Evolutionary conservation across 1,140 invertebrate genomes (phyloP), one percentile per base, ranked within the genome.

Genomic region (Eupeodes corollae): DNA sequence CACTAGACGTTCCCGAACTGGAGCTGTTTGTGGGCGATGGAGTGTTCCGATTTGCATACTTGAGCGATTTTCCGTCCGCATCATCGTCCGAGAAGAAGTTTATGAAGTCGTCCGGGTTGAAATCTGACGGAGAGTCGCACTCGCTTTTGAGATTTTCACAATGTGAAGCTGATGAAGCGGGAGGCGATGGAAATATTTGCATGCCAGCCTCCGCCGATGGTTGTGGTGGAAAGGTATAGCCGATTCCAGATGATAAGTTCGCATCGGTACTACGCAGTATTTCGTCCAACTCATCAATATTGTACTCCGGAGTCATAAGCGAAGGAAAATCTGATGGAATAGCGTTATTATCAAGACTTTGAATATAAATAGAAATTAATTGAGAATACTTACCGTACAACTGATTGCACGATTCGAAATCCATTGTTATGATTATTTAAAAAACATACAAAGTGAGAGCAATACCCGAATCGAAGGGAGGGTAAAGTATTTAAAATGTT

Each of bases 21-120:
- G 50, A 59, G 42, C 63, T 66, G 10, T 49, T 59, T 10, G 60
- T 58, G 1, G 63, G 60, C n/a, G 62, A 66, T 1, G 63, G 60
- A 14, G 60, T 60, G 47, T 56, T 49, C 1, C 62, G 53, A 34
- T 58, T 39, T 14, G 31, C 14, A 26, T 26, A 35, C 6, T 12
- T 35, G 19, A 12, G 48, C 45, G 8, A 43, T 52, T 42, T 51
- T 47, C 14, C 11, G 50, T 49, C 34, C 48, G 33, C 21, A 51
- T 51, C 53, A 18, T 55, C 44, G 40, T 50, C 51, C 30, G 54
- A 55, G 19, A 58, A 52, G 21, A 56, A 54, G 35, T 50, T 63
- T 2, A 58, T 41, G 18, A 58, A 53, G 42, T 61, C 53, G 33
- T 52, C 50, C 1, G 55, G 47, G 41, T 54, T 52, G 19, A 49